Evolutionary conservation across 2,888 invertebrate genomes (phyloP), one percentile per base, ranked within the genome.

Genomic region (Iphiclides podalirius): DNA sequence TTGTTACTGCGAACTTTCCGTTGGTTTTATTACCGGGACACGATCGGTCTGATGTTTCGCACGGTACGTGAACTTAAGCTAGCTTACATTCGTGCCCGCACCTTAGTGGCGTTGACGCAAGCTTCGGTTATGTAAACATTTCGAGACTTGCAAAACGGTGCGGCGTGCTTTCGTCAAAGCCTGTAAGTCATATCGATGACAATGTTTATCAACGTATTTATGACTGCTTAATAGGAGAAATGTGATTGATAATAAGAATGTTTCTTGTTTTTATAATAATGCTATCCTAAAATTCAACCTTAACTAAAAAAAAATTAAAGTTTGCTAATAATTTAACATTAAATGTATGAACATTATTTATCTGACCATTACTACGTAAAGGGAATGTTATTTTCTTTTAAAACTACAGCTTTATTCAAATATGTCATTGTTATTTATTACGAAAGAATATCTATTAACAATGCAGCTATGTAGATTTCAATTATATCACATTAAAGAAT

Each of bases 31-130:
- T 20, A 20, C 20, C 20, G 20, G 20, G 4, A 4, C 20, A 9
- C 15, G 28, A 33, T 17, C 9, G 14, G 17, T 38, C 20, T 72
- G n/a, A n/a, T n/a, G 70, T 75, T 79, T 79, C 67, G 68, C 73
- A 72, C 74, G 67, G 61, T 72, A 77, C 72, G 70, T 79, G 75
- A 82, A 82, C 79, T 80, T 80, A 76, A 80, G 78, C 72, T 75
- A 65, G 72, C 70, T 78, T 75, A 71, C 69, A 67, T 69, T 68
- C 61, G 64, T n/a, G n/a, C 66, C 69, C 66, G 67, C 75, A 68
- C 70, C 73, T 79, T 80, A 83, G 80, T 78, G 68, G 69, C 59
- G 70, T 77, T 85, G 83, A 77, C 83, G 84, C 79, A 85, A 86
- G 75, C 65, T 59, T 61, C 63, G 63, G 73, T 85, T 86, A 86